Base-by-base conservation (phyloP, 2,113 vertebrate genomes). In the Egretta garzetta region DNA sequence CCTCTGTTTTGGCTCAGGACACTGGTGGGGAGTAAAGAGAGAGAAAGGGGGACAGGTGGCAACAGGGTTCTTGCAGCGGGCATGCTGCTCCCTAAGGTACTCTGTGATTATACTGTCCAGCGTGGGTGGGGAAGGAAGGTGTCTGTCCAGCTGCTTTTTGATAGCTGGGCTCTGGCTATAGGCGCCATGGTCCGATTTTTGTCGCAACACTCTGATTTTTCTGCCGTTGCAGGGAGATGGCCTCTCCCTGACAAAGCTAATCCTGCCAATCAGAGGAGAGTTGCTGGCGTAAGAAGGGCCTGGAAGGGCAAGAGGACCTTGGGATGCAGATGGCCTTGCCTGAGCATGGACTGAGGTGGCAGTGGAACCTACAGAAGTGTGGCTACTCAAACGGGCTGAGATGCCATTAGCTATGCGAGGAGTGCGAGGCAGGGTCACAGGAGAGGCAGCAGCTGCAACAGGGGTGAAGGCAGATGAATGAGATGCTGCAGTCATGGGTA, bases 41-140 rank as follows among this genome's bases (percentile, higher is more conserved):
- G 99, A 99, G 98, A 99, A 99, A 41, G 99, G 99, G n/a, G 99
- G 99, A 93, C 99, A 99, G 80, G 99, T 99, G 72, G 99, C 99
- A 71, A 99, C 99, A 7, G 99, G 99, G 98, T 99, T 99, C 98
- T 99, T 99, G 98, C 99, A 99, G 97, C 99, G 99, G 30, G 99
- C 99, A 3, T 99, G 99, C 98, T 99, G 99, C 97, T 99, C 99
- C 93, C 99, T 98, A 97, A 99, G 98, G 97, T 99, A 99, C 93
- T 99, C 99, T 45, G 99, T 99, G 97, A 99, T 99, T 97, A 99
- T 99, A 98, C 99, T 99, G 98, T 99, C 99, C 93, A 99, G 97
- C 1, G 99, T 99, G 80, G 99, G 99, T 5, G 99, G 99, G 80
- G 99, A 99, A 74, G 99, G 99, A 95, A 99, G 99, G 94, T 99